Base-by-base conservation (phyloP, 2,797 vertebrate genomes). In the Perdix hodgsoniae region DNA sequence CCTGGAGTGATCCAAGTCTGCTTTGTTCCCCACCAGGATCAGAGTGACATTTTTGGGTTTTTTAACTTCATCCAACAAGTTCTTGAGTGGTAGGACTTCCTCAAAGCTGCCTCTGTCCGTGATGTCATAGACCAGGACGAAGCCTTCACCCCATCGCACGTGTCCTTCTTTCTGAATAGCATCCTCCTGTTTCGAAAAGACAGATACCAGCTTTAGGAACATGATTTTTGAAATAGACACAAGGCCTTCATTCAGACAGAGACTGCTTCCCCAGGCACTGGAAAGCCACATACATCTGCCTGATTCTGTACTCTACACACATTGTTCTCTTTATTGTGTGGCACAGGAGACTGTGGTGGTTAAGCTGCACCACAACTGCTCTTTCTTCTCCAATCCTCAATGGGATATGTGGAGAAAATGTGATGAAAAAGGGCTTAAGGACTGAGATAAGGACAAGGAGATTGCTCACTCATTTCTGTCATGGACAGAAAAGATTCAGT, bases 61-160 rank as follows among this genome's bases (percentile, higher is more conserved):
- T 97, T 99, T 99, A 17, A 99, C 98, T 86, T 99, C 99, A 60
- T 99, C 99, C 76, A 99, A 86, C 81, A 99, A 98, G 90, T 98
- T 98, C 88, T 99, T 98, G 12, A 99, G 98, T 0, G 98, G 99
- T 6, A 98, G 97, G 88, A 99, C 98, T 24, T 99, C 99, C 96
- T 99, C 98, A 8, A 99, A 99, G 97, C 99, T 99, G 69, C 98
- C 98, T 50, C 99, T 97, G 95, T 99, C 99, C 0, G 99, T 99
- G 97, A 99, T 99, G 97, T 99, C 99, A 2, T 99, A 99, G n/a
- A 99, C 99, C 4, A 99, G 97, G 88, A 99, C 97, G 2, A 99
- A 99, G 47, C 99, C 99, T 37, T 99, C 99, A 0, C 99, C 99
- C 99, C 99, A 99, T 33, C 99, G 98, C 96, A 99, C 98, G 49